These are phyloP conservation scores for Aegypius monachus DNA, from an alignment of 2,113 vertebrate species.

Conservation along the genomic window DNA sequence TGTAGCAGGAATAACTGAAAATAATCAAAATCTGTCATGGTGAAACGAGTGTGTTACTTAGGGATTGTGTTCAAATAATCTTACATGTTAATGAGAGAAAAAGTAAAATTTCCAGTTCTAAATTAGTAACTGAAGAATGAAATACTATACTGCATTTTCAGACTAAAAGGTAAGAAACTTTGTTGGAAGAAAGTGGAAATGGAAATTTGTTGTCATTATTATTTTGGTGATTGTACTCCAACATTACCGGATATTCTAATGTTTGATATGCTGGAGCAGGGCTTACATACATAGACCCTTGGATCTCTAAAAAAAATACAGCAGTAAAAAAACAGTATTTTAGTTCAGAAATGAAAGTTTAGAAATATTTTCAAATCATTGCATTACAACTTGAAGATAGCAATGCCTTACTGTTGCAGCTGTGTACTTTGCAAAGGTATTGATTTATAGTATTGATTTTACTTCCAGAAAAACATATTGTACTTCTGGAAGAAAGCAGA, in stretches of 20 bases:
- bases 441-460: constrained; percentile 38
- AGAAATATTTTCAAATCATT: constrained; percentile 12
- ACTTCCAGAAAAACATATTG: constrained; percentile 7
- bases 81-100: background rate
- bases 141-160: background rate
- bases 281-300: background rate
- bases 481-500: constrained; percentile 20
- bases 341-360: background rate
- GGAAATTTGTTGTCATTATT: background rate
- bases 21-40: background rate
- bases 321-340: background rate
- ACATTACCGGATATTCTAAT: background rate
- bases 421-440: background rate
- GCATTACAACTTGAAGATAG: background rate
- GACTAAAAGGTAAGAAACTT: background rate
- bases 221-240: background rate
- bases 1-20: background rate
- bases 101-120: background rate
- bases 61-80: background rate
- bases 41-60: background rate
- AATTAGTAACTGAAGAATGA: background rate
- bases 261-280: background rate
- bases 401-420: background rate
- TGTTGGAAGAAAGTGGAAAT: background rate
- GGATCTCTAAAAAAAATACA: background rate